Conservation (phyloP, 2,888 invertebrate species). For the Cybosia mesomella region DNA sequence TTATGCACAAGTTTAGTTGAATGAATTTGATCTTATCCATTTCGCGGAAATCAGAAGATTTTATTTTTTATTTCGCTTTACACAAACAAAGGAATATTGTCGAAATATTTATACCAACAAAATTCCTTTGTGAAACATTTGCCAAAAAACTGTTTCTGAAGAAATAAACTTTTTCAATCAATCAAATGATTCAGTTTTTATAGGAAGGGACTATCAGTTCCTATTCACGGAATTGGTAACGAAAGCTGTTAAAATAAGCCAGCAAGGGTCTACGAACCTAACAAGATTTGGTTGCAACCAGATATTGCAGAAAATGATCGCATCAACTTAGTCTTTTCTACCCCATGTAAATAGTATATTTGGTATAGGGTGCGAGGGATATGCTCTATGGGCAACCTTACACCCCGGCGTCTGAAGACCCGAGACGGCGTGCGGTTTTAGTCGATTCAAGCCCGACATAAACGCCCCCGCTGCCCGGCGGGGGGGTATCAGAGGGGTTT, state of each 20-base stretch:
- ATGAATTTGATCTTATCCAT: background rate
- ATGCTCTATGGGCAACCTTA: too few relatives aligned
- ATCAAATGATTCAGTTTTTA: slow-evolving; percentile 14
- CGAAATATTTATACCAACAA: background rate
- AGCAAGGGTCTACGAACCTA: background rate
- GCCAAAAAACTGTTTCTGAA: background rate
- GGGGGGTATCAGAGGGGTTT: too few relatives aligned
- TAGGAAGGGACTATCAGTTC: background rate
- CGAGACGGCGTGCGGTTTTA: too few relatives aligned
- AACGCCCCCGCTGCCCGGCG: too few relatives aligned
- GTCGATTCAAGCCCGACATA: too few relatives aligned
- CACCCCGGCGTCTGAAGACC: too few relatives aligned
- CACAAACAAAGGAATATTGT: background rate
- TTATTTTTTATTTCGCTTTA: background rate
- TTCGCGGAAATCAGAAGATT: background rate
- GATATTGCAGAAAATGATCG: background rate
- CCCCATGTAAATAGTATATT: too few relatives aligned
- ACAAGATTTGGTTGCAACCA: background rate
- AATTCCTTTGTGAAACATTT: slow-evolving; percentile 9
- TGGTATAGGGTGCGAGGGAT: too few relatives aligned
- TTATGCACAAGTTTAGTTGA: background rate
- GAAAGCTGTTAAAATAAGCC: background rate
- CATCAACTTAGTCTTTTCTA: background rate
- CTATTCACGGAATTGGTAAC: background rate
- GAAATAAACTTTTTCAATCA: slow-evolving; percentile 10